These are phyloP conservation scores for Chaetodon auriga DNA, from an alignment of 2,113 vertebrate species.

Conservation along the genomic window DNA sequence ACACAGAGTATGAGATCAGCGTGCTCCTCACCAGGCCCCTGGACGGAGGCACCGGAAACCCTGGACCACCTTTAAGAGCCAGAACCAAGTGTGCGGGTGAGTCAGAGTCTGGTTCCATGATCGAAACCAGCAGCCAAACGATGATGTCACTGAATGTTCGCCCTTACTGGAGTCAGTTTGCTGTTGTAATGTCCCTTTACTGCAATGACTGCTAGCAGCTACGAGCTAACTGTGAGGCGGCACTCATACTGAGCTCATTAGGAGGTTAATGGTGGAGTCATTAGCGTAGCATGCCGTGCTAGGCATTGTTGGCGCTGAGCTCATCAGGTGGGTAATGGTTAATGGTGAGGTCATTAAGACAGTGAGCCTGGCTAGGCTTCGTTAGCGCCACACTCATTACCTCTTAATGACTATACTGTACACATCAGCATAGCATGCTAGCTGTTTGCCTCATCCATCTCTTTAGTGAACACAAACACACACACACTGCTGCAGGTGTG, in stretches of 20 bases:
- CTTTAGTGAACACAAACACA: slow-evolving; percentile 32
- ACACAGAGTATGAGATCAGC: slow-evolving; percentile 96
- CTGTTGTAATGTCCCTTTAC: background rate
- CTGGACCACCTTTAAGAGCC: slow-evolving; percentile 92
- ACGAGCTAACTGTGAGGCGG: slow-evolving; percentile 33
- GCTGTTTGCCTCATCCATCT: slow-evolving; percentile 50
- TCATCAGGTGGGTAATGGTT: slow-evolving; percentile 70
- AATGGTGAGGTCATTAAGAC: slow-evolving; percentile 61
- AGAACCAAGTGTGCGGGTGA: slow-evolving; percentile 97
- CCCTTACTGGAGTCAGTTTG: background rate
- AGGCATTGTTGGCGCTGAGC: slow-evolving; percentile 60
- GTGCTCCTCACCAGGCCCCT: slow-evolving; percentile 95
- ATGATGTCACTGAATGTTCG: background rate
- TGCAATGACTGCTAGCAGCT: slow-evolving; percentile 21
- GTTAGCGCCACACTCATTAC: slow-evolving; percentile 61
- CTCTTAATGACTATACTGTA: slow-evolving; percentile 58
- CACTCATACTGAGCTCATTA: slow-evolving; percentile 47
- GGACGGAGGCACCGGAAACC: slow-evolving; percentile 94
- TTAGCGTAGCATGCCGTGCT: slow-evolving; percentile 50
- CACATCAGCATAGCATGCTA: slow-evolving; percentile 57
- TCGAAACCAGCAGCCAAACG: background rate
- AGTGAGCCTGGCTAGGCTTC: slow-evolving; percentile 35
- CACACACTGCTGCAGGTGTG: slow-evolving; percentile 29
- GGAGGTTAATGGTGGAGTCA: slow-evolving; percentile 61
- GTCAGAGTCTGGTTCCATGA: slow-evolving; percentile 72